Conservation (phyloP, 2,888 invertebrate species). For the Suillia variegata region DNA sequence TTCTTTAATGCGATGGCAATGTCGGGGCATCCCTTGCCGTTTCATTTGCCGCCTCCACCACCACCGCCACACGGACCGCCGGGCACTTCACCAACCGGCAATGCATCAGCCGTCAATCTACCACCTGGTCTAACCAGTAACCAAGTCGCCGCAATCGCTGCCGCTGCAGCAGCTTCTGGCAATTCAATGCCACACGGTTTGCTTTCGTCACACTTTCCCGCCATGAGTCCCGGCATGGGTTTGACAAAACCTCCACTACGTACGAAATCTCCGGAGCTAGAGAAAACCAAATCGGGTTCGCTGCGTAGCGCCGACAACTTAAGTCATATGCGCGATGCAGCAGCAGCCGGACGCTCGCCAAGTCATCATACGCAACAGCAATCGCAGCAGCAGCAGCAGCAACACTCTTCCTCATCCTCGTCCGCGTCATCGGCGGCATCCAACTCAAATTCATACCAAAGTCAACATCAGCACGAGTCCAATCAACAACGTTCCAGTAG, state of each 20-base stretch:
- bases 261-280: conserved; percentile 42
- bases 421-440: conserved; percentile 19
- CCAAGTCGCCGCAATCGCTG: conserved; percentile 65
- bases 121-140: conserved; percentile 64
- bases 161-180: conserved; percentile 69
- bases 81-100: conserved; percentile 22
- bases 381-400: conserved; percentile 45
- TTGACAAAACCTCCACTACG: conserved; percentile 36
- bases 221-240: conserved; percentile 33
- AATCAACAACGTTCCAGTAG: conserved; percentile 29
- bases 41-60: conserved; percentile 70
- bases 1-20: conserved; percentile 67
- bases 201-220: conserved; percentile 64
- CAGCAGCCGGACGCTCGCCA: conserved; percentile 21
- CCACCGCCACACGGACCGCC: conserved; percentile 63
- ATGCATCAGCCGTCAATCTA: conserved; percentile 23
- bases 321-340: conserved; percentile 63
- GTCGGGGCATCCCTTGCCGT: conserved; percentile 67
- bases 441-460: conserved; percentile 39
- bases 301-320: conserved; percentile 66
- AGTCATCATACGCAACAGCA: conserved; percentile 26
- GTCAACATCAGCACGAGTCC: conserved; percentile 33
- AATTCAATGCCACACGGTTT: conserved; percentile 68
- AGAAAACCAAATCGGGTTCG: conserved; percentile 19
- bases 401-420: conserved; percentile 31